Conservation (phyloP, 2,113 vertebrate genomes). For the Campylomormyrus tamandua region DNA sequence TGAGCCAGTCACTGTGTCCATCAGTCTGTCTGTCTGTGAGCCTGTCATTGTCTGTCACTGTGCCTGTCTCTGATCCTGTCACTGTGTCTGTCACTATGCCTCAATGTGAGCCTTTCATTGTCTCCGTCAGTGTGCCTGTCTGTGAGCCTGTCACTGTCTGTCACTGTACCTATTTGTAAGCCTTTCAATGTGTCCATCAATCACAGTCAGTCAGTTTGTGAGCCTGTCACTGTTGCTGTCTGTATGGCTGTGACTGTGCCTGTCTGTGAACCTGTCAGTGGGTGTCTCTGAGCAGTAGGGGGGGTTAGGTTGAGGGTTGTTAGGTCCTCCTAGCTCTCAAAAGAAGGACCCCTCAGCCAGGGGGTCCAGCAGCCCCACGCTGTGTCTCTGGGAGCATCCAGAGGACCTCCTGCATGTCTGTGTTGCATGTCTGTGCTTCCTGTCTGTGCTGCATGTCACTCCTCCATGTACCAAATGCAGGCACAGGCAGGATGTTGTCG, state of each 20-base stretch:
- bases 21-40: not conserved
- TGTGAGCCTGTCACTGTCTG: not conserved
- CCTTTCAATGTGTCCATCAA: not conserved
- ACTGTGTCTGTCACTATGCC: not conserved
- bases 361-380: not conserved
- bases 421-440: not conserved
- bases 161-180: not conserved
- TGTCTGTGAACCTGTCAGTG: slow-evolving; percentile 24
- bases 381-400: not conserved
- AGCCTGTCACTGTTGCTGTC: slow-evolving; percentile 13
- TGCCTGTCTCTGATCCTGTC: not conserved
- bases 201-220: not conserved
- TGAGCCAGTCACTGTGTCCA: not conserved
- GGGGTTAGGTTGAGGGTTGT: not conserved
- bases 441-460: not conserved
- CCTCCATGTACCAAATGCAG: not conserved
- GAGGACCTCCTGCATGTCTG: not conserved
- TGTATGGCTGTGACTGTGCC: slow-evolving; percentile 21
- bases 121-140: not conserved
- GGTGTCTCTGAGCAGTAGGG: not conserved
- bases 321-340: not conserved
- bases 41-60: not conserved
- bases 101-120: not conserved
- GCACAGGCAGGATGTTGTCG: not conserved
- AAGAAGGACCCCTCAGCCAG: not conserved